Evolutionary conservation across 2,888 invertebrate species (phyloP), one percentile per base, ranked within the genome.

Genomic region (Dasysyrphus albostriatus): DNA sequence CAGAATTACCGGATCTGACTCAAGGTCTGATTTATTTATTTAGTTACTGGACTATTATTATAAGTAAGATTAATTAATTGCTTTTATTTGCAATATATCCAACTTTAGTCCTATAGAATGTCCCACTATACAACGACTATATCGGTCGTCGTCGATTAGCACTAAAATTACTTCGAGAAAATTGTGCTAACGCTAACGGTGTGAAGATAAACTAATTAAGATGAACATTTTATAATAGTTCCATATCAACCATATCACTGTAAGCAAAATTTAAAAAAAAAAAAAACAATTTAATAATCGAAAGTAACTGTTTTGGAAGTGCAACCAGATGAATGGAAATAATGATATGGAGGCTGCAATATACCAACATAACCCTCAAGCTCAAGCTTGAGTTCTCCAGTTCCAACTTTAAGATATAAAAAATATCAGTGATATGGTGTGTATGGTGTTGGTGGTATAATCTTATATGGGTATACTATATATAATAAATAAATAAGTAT

Each of bases 131-230:
- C 14, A 29, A 19, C n/a, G 24, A 19, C 34, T 32, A 3, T 32
- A 3, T 47, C 29, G 5, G 5, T n/a, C 47, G 34, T 47, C n/a
- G 24, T 44, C 3, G 7, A 7, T 37, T 6, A 12, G 39, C 12
- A 63, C 42, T 81, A 77, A 69, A 73, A 73, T 61, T 75, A 70
- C 58, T 58, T 65, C 12, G 39, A 76, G 81, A 81, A 85, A 74
- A 74, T 65, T 82, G 69, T 82, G 77, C 74, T 65, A 78, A 49
- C 73, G 56, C 63, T 65, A 70, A 51, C 69, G 56, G 81, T 81
- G 85, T 74, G 77, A 77, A 78, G 82, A 82, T 74, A 61, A 69
- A 82, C 73, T 78, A 85, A 85, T 82, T 74, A 85, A 81, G 56
- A 37, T 19, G 37, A 70, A 58, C 63, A 78, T 63, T 85, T 59